Evolutionary conservation across 2,888 invertebrate genomes (phyloP).

Genomic region (Sminthurinus aureus): DNA sequence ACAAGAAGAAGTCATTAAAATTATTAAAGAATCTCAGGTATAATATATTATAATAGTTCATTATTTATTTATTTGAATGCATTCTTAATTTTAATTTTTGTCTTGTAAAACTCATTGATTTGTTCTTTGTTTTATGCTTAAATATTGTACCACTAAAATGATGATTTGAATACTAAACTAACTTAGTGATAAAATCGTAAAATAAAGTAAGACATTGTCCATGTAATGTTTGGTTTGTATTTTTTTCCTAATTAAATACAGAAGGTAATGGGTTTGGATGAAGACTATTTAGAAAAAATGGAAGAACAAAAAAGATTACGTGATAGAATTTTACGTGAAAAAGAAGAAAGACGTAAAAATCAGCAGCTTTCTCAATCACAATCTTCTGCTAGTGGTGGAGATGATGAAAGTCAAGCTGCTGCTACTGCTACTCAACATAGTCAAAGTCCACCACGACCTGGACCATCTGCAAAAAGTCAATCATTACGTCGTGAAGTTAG

Average conservation of each 20-base stretch:
- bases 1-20: constrained; percentile 21
- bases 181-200: background rate
- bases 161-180: background rate
- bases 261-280: constrained; percentile 56
- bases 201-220: background rate
- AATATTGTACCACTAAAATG: too few species aligned
- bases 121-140: too few species aligned
- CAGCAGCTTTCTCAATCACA: background rate
- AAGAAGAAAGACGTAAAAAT: constrained; percentile 65
- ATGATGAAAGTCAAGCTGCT: constrained; percentile 3
- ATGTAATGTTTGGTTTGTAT: background rate
- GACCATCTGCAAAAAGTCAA: background rate
- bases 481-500: constrained; percentile 22
- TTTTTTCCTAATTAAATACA: constrained; percentile 18
- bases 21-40: constrained; percentile 39
- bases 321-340: constrained; percentile 65
- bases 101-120: too few species aligned
- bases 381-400: background rate
- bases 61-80: background rate
- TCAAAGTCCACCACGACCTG: background rate
- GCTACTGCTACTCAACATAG: too few species aligned
- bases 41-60: background rate
- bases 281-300: constrained; percentile 65
- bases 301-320: constrained; percentile 66
- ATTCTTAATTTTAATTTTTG: background rate